Percentiles rank a stretch among this genome's conserved stretches.
These are phyloP conservation scores for Andrena dorsata DNA, from an alignment of 2,888 invertebrate genomes.

Conservation along the genomic window DNA sequence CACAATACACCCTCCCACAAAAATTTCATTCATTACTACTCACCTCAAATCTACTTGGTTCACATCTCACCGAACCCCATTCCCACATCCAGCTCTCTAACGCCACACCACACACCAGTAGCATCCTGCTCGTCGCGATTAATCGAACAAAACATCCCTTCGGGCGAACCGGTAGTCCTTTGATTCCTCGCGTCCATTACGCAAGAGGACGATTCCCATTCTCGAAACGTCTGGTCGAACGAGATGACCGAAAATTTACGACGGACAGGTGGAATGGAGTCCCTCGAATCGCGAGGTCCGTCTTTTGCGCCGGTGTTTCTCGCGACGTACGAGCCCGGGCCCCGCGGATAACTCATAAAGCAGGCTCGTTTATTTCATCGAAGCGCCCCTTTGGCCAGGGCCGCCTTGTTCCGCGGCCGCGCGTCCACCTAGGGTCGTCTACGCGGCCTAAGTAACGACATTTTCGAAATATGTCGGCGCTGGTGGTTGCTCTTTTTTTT, in stretches of 20 bases:
- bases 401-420: conserved; percentile 53
- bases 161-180: not conserved
- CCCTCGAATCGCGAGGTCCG: conserved; percentile 38
- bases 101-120: too few species aligned
- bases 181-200: not conserved
- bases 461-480: conserved; percentile 71
- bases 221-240: not conserved
- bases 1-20: too few species aligned
- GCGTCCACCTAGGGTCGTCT: conserved; percentile 52
- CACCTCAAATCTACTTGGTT: too few species aligned
- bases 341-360: conserved; percentile 71
- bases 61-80: too few species aligned
- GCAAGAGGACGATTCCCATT: conserved; percentile 8
- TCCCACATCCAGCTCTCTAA: too few species aligned
- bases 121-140: too few species aligned
- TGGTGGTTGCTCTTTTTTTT: conserved; percentile 45
- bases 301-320: conserved; percentile 52
- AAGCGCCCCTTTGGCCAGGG: conserved; percentile 50
- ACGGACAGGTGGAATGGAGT: conserved; percentile 15
- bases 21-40: too few species aligned
- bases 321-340: conserved; percentile 52
- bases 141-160: too few species aligned
- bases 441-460: conserved; percentile 70
- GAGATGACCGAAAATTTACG: conserved; percentile 13
- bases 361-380: conserved; percentile 70